Base-by-base conservation (phyloP, 2,797 vertebrate species). In the Champsocephalus esox region DNA sequence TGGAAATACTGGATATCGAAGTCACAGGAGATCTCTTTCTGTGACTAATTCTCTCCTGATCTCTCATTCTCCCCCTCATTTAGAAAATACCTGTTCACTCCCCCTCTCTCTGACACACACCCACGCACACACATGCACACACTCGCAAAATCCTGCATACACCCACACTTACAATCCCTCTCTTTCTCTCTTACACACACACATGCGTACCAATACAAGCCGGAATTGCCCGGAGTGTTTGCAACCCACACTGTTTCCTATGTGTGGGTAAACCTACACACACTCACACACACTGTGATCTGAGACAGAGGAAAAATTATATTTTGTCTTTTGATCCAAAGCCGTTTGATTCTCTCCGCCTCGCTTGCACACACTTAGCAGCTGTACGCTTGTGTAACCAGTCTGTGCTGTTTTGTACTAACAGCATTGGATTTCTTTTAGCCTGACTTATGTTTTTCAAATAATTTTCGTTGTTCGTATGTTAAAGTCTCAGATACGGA, bases 311-410 rank as follows among this genome's bases (percentile, higher is more conserved):
- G 86, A 87, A 86, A 91, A 92, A 87, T 84, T 87, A 84, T 80
- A 88, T 90, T 93, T 90, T 87, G 84, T 90, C 86, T 87, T 92
- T 93, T 92, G 83, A 90, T 90, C 88, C 87, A 83, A 87, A 86
- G 76, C 82, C 65, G 64, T 89, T 91, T 89, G 86, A 92, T 91
- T 83, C 77, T 78, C 79, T 89, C 74, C 51, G 75, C 84, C 83
- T 89, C 79, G 79, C 80, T 81, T 79, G 73, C 83, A 82, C 57
- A 75, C 85, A 89, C 89, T 89, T 86, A 87, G 86, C 85, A 86
- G 83, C 83, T 85, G 84, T 84, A 72, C 63, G 51, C 85, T 90
- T 90, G 80, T 91, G 78, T 87, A 90, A 90, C 86, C 84, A 79
- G 75, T 76, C 75, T 70, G 69, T 84, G 72, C 66, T 17, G 12